These are phyloP conservation scores for Bicyclus anynana DNA, from an alignment of 1,140 invertebrate genomes.

Conservation along the genomic window DNA sequence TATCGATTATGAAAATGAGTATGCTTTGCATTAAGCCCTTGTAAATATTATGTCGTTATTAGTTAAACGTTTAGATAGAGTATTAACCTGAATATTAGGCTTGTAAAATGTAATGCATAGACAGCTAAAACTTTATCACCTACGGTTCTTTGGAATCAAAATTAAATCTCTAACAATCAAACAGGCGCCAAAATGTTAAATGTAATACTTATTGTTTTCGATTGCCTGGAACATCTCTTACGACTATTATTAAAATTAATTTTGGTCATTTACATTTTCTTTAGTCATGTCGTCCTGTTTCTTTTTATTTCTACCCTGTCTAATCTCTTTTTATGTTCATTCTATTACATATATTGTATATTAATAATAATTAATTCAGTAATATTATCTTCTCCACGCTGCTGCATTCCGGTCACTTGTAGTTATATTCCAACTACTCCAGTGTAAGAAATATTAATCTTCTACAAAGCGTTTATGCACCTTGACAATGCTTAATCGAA, in stretches of 20 bases:
- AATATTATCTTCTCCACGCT: slow-evolving; percentile 59
- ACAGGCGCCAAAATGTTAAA: background rate
- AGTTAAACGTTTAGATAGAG: slow-evolving; percentile 4
- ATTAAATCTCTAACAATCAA: no score
- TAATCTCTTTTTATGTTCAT: slow-evolving; percentile 19
- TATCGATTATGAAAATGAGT: slow-evolving; percentile 37
- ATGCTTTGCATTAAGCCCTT: slow-evolving; percentile 57
- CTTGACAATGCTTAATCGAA: background rate
- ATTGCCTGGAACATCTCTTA: slow-evolving; percentile 66
- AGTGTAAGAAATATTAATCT: slow-evolving; percentile 78
- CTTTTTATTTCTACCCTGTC: slow-evolving; percentile 19
- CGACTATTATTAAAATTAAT: slow-evolving; percentile 30
- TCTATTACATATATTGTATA: slow-evolving; percentile 15
- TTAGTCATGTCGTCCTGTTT: slow-evolving; percentile 15
- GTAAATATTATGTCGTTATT: slow-evolving; percentile 44
- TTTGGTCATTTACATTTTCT: slow-evolving; percentile 12
- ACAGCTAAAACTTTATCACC: no score
- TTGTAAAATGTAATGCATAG: background rate
- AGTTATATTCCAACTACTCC: slow-evolving; percentile 79
- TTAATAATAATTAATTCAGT: slow-evolving; percentile 42
- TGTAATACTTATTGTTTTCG: background rate
- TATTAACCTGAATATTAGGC: background rate
- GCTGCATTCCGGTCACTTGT: slow-evolving; percentile 53
- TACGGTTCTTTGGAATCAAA: no score
- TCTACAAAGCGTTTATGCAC: background rate